Percentiles rank a stretch among this genome's conserved stretches.
These are phyloP conservation scores for Pachydiplax longipennis DNA, from an alignment of 2,888 invertebrate genomes.

Conservation along the genomic window DNA sequence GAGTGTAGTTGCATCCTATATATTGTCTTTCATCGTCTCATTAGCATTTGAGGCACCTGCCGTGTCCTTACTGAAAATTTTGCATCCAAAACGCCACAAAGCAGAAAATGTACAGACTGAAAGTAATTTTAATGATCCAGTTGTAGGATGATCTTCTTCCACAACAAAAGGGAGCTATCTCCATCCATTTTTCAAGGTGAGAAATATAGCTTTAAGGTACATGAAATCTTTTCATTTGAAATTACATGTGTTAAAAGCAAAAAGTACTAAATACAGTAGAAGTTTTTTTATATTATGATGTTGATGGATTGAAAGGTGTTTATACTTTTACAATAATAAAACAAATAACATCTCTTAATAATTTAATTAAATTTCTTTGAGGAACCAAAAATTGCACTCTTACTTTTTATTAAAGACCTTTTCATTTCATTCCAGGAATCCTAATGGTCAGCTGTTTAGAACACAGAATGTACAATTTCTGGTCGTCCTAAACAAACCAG, in stretches of 20 bases:
- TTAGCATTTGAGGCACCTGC: constrained; percentile 85
- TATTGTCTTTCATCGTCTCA: constrained; percentile 79
- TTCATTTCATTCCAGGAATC: not conserved
- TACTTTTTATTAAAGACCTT: not conserved
- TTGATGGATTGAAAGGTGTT: not conserved
- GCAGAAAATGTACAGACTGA: not conserved
- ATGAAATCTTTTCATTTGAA: not conserved
- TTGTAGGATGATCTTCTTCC: not conserved
- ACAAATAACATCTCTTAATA: not conserved
- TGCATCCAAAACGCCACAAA: constrained; percentile 57
- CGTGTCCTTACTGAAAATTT: constrained; percentile 81
- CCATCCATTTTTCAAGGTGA: not conserved
- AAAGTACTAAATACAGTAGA: too few relatives aligned
- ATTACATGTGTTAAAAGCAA: too few relatives aligned
- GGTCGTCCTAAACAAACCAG: not conserved
- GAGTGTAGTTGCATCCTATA: constrained; percentile 80
- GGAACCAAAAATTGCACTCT: too few relatives aligned
- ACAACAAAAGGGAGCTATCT: not conserved
- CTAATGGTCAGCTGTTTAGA: not conserved
- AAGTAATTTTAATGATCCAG: not conserved
- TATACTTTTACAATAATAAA: not conserved
- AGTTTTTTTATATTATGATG: not conserved
- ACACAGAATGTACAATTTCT: not conserved
- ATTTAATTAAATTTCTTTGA: too few relatives aligned
- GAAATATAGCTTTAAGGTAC: not conserved